Conservation (phyloP, 2,113 vertebrate species). For the Ctenodactylus gundi region DNA sequence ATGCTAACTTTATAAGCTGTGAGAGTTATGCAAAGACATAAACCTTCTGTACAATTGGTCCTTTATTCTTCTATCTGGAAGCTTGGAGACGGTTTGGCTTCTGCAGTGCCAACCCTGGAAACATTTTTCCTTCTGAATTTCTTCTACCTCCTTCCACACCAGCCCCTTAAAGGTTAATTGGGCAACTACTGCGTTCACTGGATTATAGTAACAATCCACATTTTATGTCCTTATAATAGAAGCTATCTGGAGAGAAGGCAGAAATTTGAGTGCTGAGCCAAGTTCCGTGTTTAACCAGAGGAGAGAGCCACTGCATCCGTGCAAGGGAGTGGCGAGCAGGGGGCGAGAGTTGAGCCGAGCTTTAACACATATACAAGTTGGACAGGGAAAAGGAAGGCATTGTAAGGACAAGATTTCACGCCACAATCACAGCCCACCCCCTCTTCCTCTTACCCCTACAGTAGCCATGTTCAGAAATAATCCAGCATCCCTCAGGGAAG, state of each 20-base stretch:
- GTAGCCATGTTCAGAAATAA: constrained; percentile 72
- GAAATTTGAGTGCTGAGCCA: neutral
- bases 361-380: neutral
- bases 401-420: neutral
- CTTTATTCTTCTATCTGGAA: neutral
- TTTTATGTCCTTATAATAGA: neutral
- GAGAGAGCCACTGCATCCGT: neutral
- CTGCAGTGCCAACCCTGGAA: neutral
- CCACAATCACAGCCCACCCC: neutral
- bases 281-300: neutral
- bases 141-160: neutral
- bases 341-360: neutral
- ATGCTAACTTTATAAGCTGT: constrained; percentile 24
- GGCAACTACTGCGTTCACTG: constrained; percentile 27
- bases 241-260: neutral
- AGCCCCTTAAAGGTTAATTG: constrained; percentile 26
- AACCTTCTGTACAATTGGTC: no score
- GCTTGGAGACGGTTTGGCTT: neutral
- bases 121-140: neutral
- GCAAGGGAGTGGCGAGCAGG: neutral
- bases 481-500: constrained; percentile 45
- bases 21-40: no score
- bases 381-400: neutral
- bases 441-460: neutral
- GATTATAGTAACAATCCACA: neutral